phyloP scores from a whole-genome alignment of 1,140 invertebrate genomes.

The Orchesella cincta region DNA sequence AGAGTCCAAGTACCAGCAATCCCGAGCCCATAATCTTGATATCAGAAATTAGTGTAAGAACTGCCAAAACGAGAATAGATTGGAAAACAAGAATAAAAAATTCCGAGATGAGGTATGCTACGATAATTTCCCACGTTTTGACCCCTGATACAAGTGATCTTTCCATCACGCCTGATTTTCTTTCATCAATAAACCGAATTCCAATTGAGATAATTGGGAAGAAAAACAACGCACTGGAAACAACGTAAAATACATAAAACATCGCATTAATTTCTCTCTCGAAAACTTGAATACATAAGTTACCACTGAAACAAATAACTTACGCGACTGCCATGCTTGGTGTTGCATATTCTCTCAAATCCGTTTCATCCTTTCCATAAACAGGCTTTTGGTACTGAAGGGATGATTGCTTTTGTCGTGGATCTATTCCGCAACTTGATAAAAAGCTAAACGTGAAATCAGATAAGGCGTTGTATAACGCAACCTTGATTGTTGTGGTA shows the following conservation, averaged over 20 bases:
- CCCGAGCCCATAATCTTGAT: constrained; percentile 35
- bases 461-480: constrained; percentile 76
- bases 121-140: constrained; percentile 77
- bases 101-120: constrained; percentile 88
- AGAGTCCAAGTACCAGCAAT: constrained; percentile 4
- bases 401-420: neutral
- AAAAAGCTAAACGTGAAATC: constrained; percentile 72
- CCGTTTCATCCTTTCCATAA: constrained; percentile 80
- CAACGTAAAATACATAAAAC: constrained; percentile 40
- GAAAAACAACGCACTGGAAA: constrained; percentile 86
- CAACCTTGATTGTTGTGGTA: constrained; percentile 74
- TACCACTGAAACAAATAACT: constrained; percentile 59
- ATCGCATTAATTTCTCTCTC: neutral
- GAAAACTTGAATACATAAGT: neutral
- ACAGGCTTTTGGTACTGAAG: constrained; percentile 66
- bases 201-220: constrained; percentile 90
- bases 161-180: neutral
- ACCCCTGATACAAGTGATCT: constrained; percentile 53
- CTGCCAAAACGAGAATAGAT: constrained; percentile 75
- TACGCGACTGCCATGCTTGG: constrained; percentile 91
- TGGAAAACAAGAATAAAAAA: constrained; percentile 92
- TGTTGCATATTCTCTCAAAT: constrained; percentile 91
- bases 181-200: constrained; percentile 61
- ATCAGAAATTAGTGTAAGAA: constrained; percentile 33
- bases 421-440: constrained; percentile 60